Evolutionary conservation across 2,113 vertebrate genomes (phyloP), one percentile per base, ranked within the genome.

Genomic region (Psilopsiagon aymara): DNA sequence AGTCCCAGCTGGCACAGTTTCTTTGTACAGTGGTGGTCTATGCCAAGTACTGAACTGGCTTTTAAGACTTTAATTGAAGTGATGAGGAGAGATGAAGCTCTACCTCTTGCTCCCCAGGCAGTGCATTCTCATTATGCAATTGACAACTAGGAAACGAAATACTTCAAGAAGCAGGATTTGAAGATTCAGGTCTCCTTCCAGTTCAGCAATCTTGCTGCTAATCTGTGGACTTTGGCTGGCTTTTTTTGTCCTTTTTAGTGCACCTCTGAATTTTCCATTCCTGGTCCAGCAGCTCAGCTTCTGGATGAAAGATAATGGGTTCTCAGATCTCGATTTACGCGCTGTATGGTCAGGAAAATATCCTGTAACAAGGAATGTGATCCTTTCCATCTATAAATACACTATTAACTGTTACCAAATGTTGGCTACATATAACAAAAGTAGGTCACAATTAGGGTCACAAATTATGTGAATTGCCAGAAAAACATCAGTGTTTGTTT

Each of bases 321-420:
- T 17, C 31, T 91, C 49, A 92, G 41, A 70, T 63, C 60, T 78
- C 84, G 46, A 53, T 78, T 88, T 70, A 59, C 2, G 10, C 4
- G n/a, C 4, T 53, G 63, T 41, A 67, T 37, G 24, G 19, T 70
- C n/a, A 86, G 31, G 69, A 92, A 94, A 96, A 84, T 86, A 53
- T 28, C 14, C 8, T 79, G 9, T 49, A 87, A 60, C 28, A 75
- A 57, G 28, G 24, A 46, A 89, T 55, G 24, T 46, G 37, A 78
- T 74, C 16, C 8, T 5, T 20, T 74, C 5, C 74, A 6, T 77
- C 37, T 86, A 77, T 57, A 92, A 88, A 89, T 33, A 68, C 5
- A 57, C 16, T 53, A 51, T 59, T 92, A 96, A 92, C 46, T 83
- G 41, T 82, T 95, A 77, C 68, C 76, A 92, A 92, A 90, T 94